These are phyloP conservation scores for Diceros bicornis DNA, from an alignment of 2,797 vertebrate genomes.

Conservation along the genomic window DNA sequence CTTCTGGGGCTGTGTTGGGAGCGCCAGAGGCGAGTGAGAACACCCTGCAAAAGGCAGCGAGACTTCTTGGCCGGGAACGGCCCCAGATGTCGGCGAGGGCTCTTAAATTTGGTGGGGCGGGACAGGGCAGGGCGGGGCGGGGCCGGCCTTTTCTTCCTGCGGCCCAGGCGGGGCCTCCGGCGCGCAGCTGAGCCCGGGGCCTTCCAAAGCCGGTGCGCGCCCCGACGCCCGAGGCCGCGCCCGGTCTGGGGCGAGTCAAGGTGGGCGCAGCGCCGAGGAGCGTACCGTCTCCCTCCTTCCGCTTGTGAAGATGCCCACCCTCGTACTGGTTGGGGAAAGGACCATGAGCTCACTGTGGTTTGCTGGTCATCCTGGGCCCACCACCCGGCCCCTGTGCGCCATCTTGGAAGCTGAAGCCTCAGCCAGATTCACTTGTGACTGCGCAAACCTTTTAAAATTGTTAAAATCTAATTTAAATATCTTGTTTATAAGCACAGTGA, in stretches of 20 bases:
- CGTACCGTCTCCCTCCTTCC: background rate
- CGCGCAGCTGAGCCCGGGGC: accelerated
- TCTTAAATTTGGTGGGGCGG: constrained; percentile 50
- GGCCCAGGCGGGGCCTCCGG: background rate
- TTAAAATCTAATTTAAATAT: background rate
- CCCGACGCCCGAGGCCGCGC: accelerated
- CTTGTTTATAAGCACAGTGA: background rate
- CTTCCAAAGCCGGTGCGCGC: accelerated
- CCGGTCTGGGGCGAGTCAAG: background rate
- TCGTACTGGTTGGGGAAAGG: background rate
- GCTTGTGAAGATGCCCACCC: background rate
- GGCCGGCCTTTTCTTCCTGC: background rate
- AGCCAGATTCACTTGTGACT: background rate
- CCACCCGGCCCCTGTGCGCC: background rate
- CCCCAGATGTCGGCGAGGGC: background rate
- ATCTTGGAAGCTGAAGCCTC: background rate
- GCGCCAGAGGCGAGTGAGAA: background rate
- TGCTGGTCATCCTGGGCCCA: background rate
- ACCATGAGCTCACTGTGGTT: background rate
- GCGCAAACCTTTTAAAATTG: background rate
- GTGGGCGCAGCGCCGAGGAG: background rate
- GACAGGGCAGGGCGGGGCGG: background rate
- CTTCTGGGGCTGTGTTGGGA: background rate
- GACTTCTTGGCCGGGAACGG: background rate
- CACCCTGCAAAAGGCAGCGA: background rate